Conservation (phyloP, 1,140 invertebrate species). For the Drosophila prosaltans region DNA sequence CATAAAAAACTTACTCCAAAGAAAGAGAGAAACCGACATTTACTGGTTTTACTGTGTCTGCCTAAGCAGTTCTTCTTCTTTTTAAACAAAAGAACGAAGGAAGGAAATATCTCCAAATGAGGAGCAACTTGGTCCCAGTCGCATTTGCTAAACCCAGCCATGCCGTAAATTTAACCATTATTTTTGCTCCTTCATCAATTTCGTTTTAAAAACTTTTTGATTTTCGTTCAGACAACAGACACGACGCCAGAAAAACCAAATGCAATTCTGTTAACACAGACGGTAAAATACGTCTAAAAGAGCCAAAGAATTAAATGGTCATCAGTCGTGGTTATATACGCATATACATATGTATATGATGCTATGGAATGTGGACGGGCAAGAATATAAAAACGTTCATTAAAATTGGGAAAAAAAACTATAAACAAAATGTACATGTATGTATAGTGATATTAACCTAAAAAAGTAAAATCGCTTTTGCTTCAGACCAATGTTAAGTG, state of each 20-base stretch:
- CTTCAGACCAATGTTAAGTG: no score
- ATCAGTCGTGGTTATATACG: background rate
- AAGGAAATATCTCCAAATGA: background rate
- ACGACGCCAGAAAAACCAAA: background rate
- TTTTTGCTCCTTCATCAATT: conserved; percentile 46
- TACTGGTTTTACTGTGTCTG: conserved; percentile 1
- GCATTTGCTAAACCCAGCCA: conserved; percentile 9
- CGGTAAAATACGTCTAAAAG: background rate
- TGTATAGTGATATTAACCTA: no score
- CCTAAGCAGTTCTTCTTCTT: conserved; percentile 24
- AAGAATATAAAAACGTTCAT: conserved; percentile 1
- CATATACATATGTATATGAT: background rate
- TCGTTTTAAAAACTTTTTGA: conserved; percentile 37
- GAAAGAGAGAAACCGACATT: conserved; percentile 27
- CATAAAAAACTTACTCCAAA: conserved; percentile 22
- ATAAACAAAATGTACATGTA: background rate
- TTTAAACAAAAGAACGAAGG: background rate
- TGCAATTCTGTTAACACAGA: conserved; percentile 2
- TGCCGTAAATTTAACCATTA: conserved; percentile 58
- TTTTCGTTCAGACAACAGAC: conserved; percentile 14
- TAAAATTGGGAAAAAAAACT: background rate
- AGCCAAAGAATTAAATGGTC: background rate
- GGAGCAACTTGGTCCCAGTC: background rate
- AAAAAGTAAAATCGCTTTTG: no score
- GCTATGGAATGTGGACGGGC: background rate